Base-by-base conservation (phyloP, 2,113 vertebrate genomes). In the Hepsetus odoe region DNA sequence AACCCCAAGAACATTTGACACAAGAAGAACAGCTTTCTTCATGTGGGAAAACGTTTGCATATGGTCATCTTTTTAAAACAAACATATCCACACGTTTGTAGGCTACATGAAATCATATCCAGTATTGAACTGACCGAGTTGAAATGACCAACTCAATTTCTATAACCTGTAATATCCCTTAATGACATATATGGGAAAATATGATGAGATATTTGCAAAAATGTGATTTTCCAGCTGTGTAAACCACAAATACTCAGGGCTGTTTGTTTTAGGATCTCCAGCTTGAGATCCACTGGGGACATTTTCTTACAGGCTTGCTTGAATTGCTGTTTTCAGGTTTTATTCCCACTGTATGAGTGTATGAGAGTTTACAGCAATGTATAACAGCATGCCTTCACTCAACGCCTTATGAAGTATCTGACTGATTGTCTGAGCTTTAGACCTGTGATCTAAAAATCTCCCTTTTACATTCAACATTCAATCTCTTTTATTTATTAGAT, bases 161-260 rank as follows among this genome's bases (percentile, higher is more conserved):
- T n/a, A n/a, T n/a, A n/a, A n/a, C n/a, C n/a, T n/a, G n/a, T n/a
- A n/a, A n/a, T n/a, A n/a, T n/a, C n/a, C n/a, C n/a, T n/a, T n/a
- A n/a, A n/a, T n/a, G n/a, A n/a, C n/a, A n/a, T n/a, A n/a, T n/a
- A n/a, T n/a, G n/a, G n/a, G n/a, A n/a, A n/a, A n/a, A 44, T 14
- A 44, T 14, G 12, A 14, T 2, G 7, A 16, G 0, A 12, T 16
- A 16, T 14, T 11, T 44, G 13, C 13, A 16, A 14, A 14, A 44
- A 44, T 16, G 13, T 44, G 42, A 44, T 14, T 16, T 16, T n/a
- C n/a, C n/a, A n/a, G 12, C 13, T 14, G 42, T 44, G 12, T 44
- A 16, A 4, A 42, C 40, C 12, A 44, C 16, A 22, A 65, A 44
- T 40, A 51, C 76, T 78, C 76, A 79, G 76, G 76, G 76, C 24